Evolutionary conservation across 2,113 vertebrate species (phyloP), one percentile per base, ranked within the genome.

Genomic region (Stercorarius parasiticus): DNA sequence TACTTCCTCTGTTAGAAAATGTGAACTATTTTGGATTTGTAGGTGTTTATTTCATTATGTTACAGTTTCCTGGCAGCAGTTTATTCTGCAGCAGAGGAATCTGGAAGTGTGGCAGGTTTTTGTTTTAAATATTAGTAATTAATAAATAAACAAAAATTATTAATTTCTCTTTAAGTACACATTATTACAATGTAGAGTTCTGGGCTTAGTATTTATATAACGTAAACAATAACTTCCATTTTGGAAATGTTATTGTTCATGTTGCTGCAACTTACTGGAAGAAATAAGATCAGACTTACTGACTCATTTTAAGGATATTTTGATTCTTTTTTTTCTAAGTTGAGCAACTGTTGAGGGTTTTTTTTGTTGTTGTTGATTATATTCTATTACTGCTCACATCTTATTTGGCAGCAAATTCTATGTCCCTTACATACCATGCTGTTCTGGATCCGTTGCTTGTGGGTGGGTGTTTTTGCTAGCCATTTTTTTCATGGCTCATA

Each of bases 381-480:
- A n/a, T 86, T 86, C 50, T 86, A 9, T 67, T 82, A 64, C 52
- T 79, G 45, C 65, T 95, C 70, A 49, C 59, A 56, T 90, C 77
- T 91, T 73, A 42, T 64, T 88, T 94, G 93, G 91, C 86, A 95
- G 70, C 69, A 91, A 61, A 71, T 82, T 95, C 73, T 91, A 64
- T 90, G 40, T 76, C 53, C 47, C 52, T 95, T 92, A 59, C 52
- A 18, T 74, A 61, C 15, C 72, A 52, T 67, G 65, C 79, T 93
- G 83, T 88, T 96, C 81, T 89, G 70, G 12, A 93, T 93, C 70
- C 0, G 0, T 71, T 90, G 61, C 47, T 43, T 67, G 87, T 89
- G 88, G 40, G 86, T 90, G 69, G 76, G 26, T 92, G 47, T 9
- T 71, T 95, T 91, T 91, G 52, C 77, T 72, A 80, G 81, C 56